Evolutionary conservation across 2,113 vertebrate species (phyloP).

Genomic region (Uropsilus gracilis): DNA sequence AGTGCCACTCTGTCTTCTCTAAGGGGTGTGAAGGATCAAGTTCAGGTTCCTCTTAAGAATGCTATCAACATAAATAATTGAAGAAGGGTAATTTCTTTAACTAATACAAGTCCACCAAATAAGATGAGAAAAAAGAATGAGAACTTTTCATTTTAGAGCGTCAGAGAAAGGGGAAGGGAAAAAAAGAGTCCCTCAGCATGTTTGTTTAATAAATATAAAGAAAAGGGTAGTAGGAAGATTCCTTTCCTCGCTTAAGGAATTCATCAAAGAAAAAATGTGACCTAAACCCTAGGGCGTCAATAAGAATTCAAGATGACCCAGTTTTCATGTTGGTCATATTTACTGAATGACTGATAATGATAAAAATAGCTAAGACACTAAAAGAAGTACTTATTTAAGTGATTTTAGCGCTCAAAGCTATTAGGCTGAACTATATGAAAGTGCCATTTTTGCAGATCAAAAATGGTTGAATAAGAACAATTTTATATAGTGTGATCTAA

Average conservation of each 20-base stretch:
- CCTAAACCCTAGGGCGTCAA: background rate
- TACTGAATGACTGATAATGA: background rate
- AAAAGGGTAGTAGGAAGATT: background rate
- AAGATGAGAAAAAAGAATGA: background rate
- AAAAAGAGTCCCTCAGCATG: background rate
- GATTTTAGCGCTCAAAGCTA: background rate
- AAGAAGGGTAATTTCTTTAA: background rate
- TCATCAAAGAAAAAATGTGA: background rate
- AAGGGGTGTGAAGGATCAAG: too few species aligned
- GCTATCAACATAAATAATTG: background rate
- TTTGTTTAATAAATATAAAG: background rate
- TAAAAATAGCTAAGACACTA: background rate
- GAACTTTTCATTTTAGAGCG: background rate
- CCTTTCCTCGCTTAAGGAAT: background rate
- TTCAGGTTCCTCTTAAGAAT: background rate
- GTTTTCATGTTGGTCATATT: background rate
- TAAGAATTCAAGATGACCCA: background rate
- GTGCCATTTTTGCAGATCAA: background rate
- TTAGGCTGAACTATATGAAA: background rate
- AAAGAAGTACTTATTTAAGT: background rate
- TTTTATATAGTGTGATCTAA: background rate
- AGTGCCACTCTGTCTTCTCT: too few species aligned
- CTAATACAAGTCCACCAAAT: background rate
- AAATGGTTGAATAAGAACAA: constrained; percentile 9
- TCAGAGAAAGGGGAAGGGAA: background rate